Base-by-base conservation (phyloP, 2,888 invertebrate species). In the Scaptomyza parva region DNA sequence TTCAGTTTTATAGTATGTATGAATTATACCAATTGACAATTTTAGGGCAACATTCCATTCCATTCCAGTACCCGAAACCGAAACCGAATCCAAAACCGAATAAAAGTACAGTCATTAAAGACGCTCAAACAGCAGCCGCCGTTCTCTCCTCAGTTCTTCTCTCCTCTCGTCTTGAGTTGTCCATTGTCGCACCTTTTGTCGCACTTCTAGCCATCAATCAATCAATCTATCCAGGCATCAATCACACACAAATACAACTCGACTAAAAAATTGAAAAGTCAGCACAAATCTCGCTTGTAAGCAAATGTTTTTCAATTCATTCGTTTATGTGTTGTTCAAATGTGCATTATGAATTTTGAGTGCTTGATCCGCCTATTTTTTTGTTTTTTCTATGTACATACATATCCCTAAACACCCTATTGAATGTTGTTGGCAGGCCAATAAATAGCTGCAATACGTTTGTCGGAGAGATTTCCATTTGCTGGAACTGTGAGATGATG, bases 11-110 rank as follows among this genome's bases (percentile, higher is more conserved):
- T 71, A 22, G n/a, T n/a, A n/a, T n/a, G n/a, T 22, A 68, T 68
- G 68, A 84, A 76, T 71, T 68, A 78, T 78, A 73, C 76, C 81
- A 82, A 84, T 84, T 84, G 81, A 78, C 82, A 82, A 85, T 83
- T 79, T 60, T 47, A 68, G 68, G 48, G 54, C 78, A 70, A 60
- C 68, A 57, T 59, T 70, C 58, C 61, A 59, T 26, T 39, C 57
- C 68, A 57, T 59, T 70, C 58, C 61, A 59, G 33, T 39, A 47
- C 2, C 30, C n/a, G n/a, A 11, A 30, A 30, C 8, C 28, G 8
- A 28, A 50, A n/a, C n/a, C 30, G 40, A 35, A 64, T 37, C 20
- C 26, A 18, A 12, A 28, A 7, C 20, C 11, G 47, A 50, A 64
- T n/a, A 82, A 76, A 83, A 77, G 82, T 83, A 83, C 82, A 85